phyloP scores from a whole-genome alignment of 2,888 invertebrate genomes.

The Chirona hameri region DNA sequence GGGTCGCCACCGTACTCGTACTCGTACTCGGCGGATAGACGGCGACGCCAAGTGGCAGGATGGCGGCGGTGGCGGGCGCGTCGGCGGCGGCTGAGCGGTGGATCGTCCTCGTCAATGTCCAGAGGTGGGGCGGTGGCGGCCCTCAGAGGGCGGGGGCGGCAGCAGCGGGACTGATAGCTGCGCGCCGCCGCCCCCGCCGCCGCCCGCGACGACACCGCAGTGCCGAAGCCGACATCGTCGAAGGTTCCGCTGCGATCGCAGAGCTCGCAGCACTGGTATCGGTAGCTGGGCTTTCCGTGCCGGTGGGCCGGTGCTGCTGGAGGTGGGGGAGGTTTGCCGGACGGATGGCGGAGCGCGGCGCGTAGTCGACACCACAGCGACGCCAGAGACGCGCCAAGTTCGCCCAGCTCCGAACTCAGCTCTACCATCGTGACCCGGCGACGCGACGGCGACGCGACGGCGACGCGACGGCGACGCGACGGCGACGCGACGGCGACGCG shows the following conservation, averaged over 20 bases:
- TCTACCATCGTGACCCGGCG: neutral
- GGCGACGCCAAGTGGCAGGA: neutral
- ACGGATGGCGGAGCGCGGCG: neutral
- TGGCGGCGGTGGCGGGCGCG: neutral
- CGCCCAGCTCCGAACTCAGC: neutral
- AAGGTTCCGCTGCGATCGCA: neutral
- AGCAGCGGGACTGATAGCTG: constrained; percentile 1
- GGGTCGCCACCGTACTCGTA: too few species aligned
- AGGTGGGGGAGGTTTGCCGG: neutral
- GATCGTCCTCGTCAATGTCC: neutral
- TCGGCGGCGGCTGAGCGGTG: neutral
- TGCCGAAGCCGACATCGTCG: constrained; percentile 22
- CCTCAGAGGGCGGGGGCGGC: neutral
- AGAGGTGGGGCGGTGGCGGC: neutral
- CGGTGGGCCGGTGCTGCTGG: neutral
- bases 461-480: too few species aligned
- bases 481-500: too few species aligned
- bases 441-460: too few species aligned
- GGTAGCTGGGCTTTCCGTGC: constrained; percentile 13
- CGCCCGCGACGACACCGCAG: neutral
- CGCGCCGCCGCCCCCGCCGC: neutral
- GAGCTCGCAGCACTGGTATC: constrained; percentile 12
- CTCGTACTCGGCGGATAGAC: neutral
- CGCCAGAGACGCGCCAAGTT: neutral
- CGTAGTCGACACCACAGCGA: neutral